Percentiles rank a stretch among this genome's conserved stretches.
Evolutionary conservation across 2,113 vertebrate genomes (phyloP).

Genomic region (Nothobranchius furzeri): DNA sequence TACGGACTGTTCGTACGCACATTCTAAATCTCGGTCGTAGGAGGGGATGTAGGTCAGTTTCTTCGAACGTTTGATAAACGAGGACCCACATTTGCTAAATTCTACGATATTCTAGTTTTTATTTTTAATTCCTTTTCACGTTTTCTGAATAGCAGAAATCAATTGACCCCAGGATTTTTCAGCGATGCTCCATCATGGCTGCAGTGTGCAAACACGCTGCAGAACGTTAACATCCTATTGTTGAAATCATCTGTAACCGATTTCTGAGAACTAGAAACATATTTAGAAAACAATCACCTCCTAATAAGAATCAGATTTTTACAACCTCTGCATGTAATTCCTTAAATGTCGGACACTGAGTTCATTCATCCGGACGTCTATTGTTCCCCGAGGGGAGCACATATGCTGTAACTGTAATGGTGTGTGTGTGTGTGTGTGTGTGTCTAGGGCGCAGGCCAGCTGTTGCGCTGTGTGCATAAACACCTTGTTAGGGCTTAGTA

Average conservation of each 20-base stretch:
- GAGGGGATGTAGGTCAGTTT: no score
- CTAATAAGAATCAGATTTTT: background rate
- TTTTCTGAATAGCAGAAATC: no score
- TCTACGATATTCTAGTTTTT: no score
- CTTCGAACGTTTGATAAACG: no score
- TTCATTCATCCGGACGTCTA: constrained; percentile 47
- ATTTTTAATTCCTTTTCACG: no score
- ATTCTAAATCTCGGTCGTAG: no score
- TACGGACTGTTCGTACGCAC: no score
- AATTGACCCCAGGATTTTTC: no score
- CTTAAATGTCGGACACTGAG: constrained; percentile 21
- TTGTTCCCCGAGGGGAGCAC: constrained; percentile 35
- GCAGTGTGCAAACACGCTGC: no score
- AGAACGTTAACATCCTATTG: background rate
- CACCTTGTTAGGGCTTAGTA: constrained; percentile 73
- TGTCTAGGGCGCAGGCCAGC: constrained; percentile 54
- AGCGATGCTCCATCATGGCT: no score
- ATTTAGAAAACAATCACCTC: background rate
- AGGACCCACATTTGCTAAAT: no score
- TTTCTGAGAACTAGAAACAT: background rate
- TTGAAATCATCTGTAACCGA: background rate
- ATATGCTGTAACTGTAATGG: constrained; percentile 34
- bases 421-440: constrained; percentile 5
- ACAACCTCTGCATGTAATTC: constrained; percentile 3
- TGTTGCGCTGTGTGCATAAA: constrained; percentile 69